Evolutionary conservation across 2,797 vertebrate genomes (phyloP).

Genomic region (Synanceia verrucosa): DNA sequence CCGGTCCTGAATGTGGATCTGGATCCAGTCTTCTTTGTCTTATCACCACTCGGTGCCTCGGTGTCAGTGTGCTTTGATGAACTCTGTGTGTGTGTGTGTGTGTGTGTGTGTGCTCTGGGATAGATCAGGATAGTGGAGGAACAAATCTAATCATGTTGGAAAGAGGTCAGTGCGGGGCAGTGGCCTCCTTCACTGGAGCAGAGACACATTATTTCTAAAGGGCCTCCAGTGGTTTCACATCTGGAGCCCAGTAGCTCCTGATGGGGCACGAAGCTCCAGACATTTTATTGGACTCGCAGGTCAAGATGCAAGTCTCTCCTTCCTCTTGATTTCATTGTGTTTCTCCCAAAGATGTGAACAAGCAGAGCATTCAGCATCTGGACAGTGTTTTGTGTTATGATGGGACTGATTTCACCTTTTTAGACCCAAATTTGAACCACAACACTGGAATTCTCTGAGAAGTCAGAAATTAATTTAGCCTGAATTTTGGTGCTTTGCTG

Average conservation of each 20-base stretch:
- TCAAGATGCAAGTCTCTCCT: neutral
- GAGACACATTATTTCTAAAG: neutral
- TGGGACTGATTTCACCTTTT: too few species aligned
- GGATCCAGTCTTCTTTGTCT: slow-evolving; percentile 43
- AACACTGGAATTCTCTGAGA: too few species aligned
- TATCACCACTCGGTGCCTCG: slow-evolving; percentile 6
- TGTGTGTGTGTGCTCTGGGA: slow-evolving; percentile 4
- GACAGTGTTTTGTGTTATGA: too few species aligned
- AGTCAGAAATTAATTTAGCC: too few species aligned
- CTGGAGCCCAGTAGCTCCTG: neutral
- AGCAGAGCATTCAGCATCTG: too few species aligned
- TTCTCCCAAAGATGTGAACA: neutral
- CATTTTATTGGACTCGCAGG: neutral
- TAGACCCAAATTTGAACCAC: too few species aligned
- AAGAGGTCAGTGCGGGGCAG: slow-evolving; percentile 24
- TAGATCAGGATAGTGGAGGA: slow-evolving; percentile 19
- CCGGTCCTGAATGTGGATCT: slow-evolving; percentile 33
- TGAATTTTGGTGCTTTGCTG: too few species aligned
- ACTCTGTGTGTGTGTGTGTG: neutral
- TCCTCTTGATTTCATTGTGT: neutral
- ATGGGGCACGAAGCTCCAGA: neutral
- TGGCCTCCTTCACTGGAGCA: slow-evolving; percentile 11
- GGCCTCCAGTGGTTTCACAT: neutral
- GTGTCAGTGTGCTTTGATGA: slow-evolving; percentile 5
- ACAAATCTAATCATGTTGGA: slow-evolving; percentile 14